These are phyloP conservation scores for Leptodactylus fallax DNA, from an alignment of 2,797 vertebrate species.

Conservation along the genomic window DNA sequence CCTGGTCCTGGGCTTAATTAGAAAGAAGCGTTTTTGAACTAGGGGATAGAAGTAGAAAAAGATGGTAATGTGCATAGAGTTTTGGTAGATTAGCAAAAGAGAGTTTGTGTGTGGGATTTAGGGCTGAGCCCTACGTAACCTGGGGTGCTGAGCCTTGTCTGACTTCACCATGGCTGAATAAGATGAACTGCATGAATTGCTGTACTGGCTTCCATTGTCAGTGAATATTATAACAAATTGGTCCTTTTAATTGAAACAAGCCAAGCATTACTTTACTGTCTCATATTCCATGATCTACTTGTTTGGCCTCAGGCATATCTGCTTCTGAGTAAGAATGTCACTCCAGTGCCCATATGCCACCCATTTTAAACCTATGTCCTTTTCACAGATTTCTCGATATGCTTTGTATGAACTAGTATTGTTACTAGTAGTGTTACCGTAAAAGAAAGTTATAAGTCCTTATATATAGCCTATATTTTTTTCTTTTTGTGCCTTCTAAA, in stretches of 20 bases:
- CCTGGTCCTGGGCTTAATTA: too few relatives aligned
- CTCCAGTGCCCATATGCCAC: background rate
- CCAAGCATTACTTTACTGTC: background rate
- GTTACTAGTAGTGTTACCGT: background rate
- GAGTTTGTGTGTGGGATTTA: too few relatives aligned
- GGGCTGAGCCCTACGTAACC: too few relatives aligned
- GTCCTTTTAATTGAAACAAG: background rate
- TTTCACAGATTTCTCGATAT: background rate
- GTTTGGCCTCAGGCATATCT: conserved; percentile 10
- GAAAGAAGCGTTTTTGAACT: too few relatives aligned
- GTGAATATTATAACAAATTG: background rate
- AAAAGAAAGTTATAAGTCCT: background rate
- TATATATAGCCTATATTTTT: background rate
- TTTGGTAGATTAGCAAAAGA: too few relatives aligned
- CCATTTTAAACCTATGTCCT: background rate
- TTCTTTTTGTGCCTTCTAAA: background rate
- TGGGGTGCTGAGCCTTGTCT: background rate
- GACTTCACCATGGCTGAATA: background rate
- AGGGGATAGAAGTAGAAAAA: too few relatives aligned
- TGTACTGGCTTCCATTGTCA: background rate
- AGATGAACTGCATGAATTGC: background rate
- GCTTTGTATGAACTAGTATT: background rate
- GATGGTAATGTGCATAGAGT: too few relatives aligned
- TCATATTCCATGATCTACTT: background rate
- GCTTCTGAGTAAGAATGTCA: background rate